Base-by-base conservation (phyloP, 2,113 vertebrate genomes). In the Aphelocoma coerulescens region DNA sequence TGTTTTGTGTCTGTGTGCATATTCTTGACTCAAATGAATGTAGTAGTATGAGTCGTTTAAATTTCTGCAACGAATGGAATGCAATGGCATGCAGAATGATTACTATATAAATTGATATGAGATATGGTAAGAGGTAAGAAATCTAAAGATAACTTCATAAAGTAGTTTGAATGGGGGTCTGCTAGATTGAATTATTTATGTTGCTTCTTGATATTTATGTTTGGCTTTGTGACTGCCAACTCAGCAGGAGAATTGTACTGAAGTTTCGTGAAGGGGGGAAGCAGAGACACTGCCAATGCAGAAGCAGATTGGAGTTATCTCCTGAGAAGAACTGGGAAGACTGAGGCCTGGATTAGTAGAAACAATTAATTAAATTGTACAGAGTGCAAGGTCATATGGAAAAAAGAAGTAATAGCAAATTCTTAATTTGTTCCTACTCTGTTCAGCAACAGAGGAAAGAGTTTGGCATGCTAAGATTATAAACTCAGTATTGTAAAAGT, bases 261-360 rank as follows among this genome's bases (percentile, higher is more conserved):
- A 78, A 52, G 10, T n/a, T 11, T 71, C 0, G 0, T 28, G 16
- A 20, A 10, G 20, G 6, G 1, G 0, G 35, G 39, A 54, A 68
- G 54, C 54, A 61, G 54, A 59, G 22, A 22, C 1, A 0, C 14
- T 74, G 22, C 32, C 17, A 43, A 10, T 35, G 32, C 8, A 77
- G 55, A 46, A 55, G 11, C 13, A 48, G 14, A 23, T 4, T 23
- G 18, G 17, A 87, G 4, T 62, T 71, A 43, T 58, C 21, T 65
- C 23, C 26, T 22, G 14, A 69, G 62, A 78, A 48, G 46, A 80
- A 23, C 10, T 59, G 27, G 4, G 9, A 68, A n/a, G 16, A 26
- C 21, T 15, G 35, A 67, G 10, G 16, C 28, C 41, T 4, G 0
- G 32, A 16, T 37, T 67, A 37, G 37, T 69, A 44, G 15, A 72